These are phyloP conservation scores for Eupithecia abbreviata DNA, from an alignment of 2,888 invertebrate genomes.

Conservation along the genomic window DNA sequence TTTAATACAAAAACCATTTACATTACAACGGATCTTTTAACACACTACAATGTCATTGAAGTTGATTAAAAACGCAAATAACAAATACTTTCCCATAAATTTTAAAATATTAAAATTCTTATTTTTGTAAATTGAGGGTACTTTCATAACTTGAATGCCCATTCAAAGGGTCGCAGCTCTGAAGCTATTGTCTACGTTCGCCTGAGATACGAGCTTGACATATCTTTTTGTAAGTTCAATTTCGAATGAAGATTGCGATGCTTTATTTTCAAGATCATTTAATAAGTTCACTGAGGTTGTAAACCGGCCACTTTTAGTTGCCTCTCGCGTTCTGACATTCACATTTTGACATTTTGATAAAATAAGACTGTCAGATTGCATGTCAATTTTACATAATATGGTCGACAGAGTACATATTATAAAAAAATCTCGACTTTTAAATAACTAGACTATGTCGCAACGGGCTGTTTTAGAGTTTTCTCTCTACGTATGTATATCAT, in stretches of 20 bases:
- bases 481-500: too few relatives aligned
- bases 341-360: too few relatives aligned
- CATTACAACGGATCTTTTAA: too few relatives aligned
- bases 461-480: too few relatives aligned
- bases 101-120: background rate
- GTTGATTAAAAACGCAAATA: background rate
- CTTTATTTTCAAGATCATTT: slow-evolving; percentile 11
- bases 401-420: too few relatives aligned
- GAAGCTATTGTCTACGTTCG: background rate
- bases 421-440: too few relatives aligned
- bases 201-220: background rate
- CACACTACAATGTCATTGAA: background rate
- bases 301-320: background rate
- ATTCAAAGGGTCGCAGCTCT: background rate
- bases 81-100: background rate
- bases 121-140: background rate
- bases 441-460: too few relatives aligned
- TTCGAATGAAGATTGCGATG: slow-evolving; percentile 3
- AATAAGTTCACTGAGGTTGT: background rate
- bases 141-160: background rate
- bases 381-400: too few relatives aligned
- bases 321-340: too few relatives aligned
- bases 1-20: too few relatives aligned
- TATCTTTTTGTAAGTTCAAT: slow-evolving; percentile 11
- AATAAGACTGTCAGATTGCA: too few relatives aligned